Conservation (phyloP, 1,140 invertebrate species). For the Augochlora pura region DNA sequence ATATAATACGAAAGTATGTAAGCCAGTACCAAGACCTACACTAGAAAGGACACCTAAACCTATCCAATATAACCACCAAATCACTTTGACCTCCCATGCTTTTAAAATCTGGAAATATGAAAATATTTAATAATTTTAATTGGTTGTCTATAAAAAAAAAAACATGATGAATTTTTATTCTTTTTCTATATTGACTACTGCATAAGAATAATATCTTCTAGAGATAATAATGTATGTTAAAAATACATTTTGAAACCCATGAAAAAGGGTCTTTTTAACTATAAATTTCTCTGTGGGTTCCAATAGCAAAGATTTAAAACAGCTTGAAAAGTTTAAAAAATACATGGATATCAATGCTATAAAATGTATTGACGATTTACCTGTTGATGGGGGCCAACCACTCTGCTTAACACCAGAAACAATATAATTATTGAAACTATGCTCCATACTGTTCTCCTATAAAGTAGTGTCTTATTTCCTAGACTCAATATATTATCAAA, state of each 20-base stretch:
- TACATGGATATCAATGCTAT: background rate
- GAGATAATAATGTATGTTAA: too few species aligned
- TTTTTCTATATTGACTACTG: too few species aligned
- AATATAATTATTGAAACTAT: conserved; percentile 75
- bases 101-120: conserved; percentile 79
- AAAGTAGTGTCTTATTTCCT: conserved; percentile 78
- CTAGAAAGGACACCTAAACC: conserved; percentile 97
- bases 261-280: too few species aligned
- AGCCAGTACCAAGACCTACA: conserved; percentile 97
- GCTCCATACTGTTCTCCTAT: conserved; percentile 74
- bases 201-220: too few species aligned
- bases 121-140: conserved; percentile 37
- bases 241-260: too few species aligned
- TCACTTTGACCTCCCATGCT: conserved; percentile 80
- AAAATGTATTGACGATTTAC: conserved; percentile 75
- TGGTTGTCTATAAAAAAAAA: background rate
- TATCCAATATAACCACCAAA: conserved; percentile 96
- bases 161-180: background rate
- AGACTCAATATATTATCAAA: conserved; percentile 82
- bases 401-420: conserved; percentile 77
- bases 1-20: conserved; percentile 99
- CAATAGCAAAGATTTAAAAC: too few species aligned
- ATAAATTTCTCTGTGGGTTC: too few species aligned
- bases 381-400: conserved; percentile 83
- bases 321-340: too few species aligned